Evolutionary conservation across 2,888 invertebrate species (phyloP), one percentile per base, ranked within the genome.

Genomic region (Synergus itoensis): DNA sequence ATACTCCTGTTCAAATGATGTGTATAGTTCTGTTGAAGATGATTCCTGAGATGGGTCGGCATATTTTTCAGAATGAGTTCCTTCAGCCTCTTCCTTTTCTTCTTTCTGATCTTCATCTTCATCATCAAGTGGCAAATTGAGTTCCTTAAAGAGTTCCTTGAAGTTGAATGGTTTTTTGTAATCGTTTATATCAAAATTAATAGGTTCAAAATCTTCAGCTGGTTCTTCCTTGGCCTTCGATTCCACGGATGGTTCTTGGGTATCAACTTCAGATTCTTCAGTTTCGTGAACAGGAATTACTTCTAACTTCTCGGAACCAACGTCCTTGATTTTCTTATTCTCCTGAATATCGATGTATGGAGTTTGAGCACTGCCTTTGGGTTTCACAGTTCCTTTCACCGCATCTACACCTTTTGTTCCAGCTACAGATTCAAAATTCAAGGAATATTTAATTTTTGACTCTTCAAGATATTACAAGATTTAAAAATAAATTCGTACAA

Each of bases 251-350:
- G 48, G 43, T 60, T 63, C 75, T 36, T 79, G 76, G 5, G 75
- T 41, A 45, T 53, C 57, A 43, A 73, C 60, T 77, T 41, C 64
- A 1, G 80, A 79, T 84, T 79, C 76, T 77, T 80, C 21, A 73
- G 21, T 63, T 69, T 86, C 83, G 45, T 84, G 82, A 77, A 86
- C 82, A 67, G 89, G 83, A 77, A 88, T 84, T 69, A 78, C 77
- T 81, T 86, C 86, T 60, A 88, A 87, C 77, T 89, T 84, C 63
- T 87, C 89, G 80, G 93, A 93, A 82, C 93, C 93, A 89, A 93
- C 89, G 76, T 92, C 86, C 7, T 94, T 93, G 80, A 93, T 93
- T 86, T 93, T 91, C 90, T 48, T 16, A 53, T 53, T 36, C 16
- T 53, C 36, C 48, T 53, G 28, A 73, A 53, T 73, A 73, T 36